Evolutionary conservation across 2,113 vertebrate species (phyloP), one percentile per base, ranked within the genome.

Genomic region (Chaenogobius annularis): DNA sequence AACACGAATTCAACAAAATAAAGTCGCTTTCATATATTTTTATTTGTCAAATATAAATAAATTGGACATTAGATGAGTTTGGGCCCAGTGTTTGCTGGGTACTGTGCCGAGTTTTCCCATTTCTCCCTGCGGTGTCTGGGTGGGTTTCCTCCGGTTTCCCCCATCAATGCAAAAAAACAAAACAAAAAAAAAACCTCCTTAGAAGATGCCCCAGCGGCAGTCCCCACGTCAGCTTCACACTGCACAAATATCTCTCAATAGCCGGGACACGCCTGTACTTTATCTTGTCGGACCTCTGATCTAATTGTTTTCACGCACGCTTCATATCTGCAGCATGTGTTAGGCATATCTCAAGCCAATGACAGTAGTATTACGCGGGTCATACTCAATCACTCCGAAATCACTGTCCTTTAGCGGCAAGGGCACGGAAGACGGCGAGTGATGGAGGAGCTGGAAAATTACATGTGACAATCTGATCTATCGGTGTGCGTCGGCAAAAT

Each of bases 381-480:
- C 73, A 83, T 19, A 69, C 59, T 82, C 75, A 67, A 74, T 87
- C 75, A 82, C 70, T 73, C 26, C 56, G 68, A 79, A 85, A 66
- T 69, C 56, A 48, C 37, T 81, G 82, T 87, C 79, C 79, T 86
- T 78, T 78, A 69, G 68, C 26, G 68, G 66, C 70, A 90, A 82
- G 77, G 74, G 44, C 66, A 52, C 68, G 7, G 52, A n/a, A 63
- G 72, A 87, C 69, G 68, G 69, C 81, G 81, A 59, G 64, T 81
- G 79, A 87, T 84, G 77, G 73, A 88, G 48, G 80, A 77, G 76
- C 75, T 37, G 66, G 79, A 66, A 69, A 79, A 83, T 59, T 74
- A 15, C 83, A 74, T 85, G 78, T 85, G 85, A 88, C 71, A 82
- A 59, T 31, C 14, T 78, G 76, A 83, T 85, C 62, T 71, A 72